Conservation (phyloP, 2,888 invertebrate genomes). For the Metalampra italica region DNA sequence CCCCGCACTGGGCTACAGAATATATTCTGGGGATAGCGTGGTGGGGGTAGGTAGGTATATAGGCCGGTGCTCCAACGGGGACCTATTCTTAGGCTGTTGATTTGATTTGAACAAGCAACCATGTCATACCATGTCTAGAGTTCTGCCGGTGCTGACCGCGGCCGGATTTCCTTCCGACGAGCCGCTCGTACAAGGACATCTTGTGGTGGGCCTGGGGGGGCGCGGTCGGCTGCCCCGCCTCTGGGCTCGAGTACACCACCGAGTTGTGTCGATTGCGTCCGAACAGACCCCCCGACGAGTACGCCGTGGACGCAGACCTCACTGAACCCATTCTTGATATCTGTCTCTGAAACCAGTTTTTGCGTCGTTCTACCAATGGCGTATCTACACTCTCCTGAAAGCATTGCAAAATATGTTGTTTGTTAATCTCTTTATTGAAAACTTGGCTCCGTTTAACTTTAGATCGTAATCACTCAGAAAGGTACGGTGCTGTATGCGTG, state of each 20-base stretch:
- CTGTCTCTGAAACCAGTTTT: constrained; percentile 93
- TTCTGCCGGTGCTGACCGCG: constrained; percentile 81
- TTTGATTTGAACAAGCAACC: no score
- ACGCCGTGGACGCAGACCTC: constrained; percentile 90
- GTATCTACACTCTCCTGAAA: constrained; percentile 93
- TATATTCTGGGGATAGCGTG: no score
- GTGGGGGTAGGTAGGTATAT: no score
- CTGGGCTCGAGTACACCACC: constrained; percentile 83
- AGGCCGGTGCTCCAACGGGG: no score
- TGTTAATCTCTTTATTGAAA: constrained; percentile 7
- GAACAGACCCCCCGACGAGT: constrained; percentile 87
- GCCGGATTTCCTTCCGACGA: constrained; percentile 89
- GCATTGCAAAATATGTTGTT: constrained; percentile 15
- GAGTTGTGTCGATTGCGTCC: constrained; percentile 88
- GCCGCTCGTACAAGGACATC: constrained; percentile 90
- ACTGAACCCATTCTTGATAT: constrained; percentile 92
- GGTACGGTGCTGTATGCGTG: no score
- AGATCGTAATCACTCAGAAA: no score
- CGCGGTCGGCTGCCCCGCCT: constrained; percentile 69
- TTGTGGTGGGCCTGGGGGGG: constrained; percentile 77
- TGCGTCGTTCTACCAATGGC: constrained; percentile 89
- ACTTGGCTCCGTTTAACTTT: neutral
- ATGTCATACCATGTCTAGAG: constrained; percentile 81
- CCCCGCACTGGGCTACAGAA: no score
- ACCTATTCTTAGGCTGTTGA: no score